Percentiles rank a stretch among this genome's conserved stretches.
Evolutionary conservation across 1,140 invertebrate species (phyloP).

Genomic region (Archegozetes longisetosus): DNA sequence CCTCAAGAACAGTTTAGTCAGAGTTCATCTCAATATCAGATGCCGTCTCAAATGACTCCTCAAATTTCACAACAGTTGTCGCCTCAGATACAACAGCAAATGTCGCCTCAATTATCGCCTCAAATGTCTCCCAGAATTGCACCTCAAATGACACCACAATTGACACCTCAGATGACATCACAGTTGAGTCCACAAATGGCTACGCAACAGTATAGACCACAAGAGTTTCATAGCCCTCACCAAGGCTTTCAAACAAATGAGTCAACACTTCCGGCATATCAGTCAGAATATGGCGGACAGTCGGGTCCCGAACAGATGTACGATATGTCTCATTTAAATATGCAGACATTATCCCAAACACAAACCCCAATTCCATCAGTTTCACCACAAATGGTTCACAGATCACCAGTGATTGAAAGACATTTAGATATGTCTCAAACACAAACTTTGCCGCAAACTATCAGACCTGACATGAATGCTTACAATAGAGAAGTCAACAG

Average conservation of each 20-base stretch:
- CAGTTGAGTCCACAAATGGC: slow-evolving; percentile 8
- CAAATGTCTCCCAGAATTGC: too few relatives aligned
- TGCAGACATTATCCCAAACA: not conserved
- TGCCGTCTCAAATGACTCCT: not conserved
- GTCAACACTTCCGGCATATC: not conserved
- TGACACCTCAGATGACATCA: not conserved
- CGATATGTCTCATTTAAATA: not conserved
- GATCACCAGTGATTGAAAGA: not conserved
- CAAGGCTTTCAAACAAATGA: not conserved
- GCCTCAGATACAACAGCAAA: slow-evolving; percentile 12
- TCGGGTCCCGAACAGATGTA: not conserved
- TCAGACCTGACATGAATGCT: not conserved
- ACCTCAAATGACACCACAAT: slow-evolving; percentile 1
- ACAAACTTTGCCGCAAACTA: not conserved
- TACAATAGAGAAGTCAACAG: not conserved
- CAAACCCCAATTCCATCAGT: not conserved
- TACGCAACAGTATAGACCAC: not conserved
- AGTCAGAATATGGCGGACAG: not conserved
- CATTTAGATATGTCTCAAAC: not conserved
- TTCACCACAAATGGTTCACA: not conserved
- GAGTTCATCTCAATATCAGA: slow-evolving; percentile 1
- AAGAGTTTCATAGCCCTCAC: not conserved
- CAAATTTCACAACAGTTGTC: not conserved
- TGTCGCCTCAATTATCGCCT: slow-evolving; percentile 16
- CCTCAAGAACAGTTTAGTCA: slow-evolving; percentile 11